These are phyloP conservation scores for Oreocharis arfaki DNA, from an alignment of 2,113 vertebrate genomes.

Conservation along the genomic window DNA sequence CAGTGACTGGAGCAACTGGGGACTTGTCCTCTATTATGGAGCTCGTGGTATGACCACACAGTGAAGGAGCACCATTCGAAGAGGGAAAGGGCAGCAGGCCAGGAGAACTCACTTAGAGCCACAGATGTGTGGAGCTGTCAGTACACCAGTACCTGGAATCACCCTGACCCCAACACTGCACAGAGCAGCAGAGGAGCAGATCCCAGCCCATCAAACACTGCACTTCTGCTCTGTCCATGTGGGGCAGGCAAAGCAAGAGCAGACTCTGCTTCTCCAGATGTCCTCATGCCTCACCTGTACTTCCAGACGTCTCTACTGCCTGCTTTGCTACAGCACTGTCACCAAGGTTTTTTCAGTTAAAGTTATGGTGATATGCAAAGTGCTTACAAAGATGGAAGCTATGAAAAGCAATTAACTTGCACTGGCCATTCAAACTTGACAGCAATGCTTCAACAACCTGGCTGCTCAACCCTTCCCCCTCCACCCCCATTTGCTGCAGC, in stretches of 20 bases:
- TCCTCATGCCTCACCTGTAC: not conserved
- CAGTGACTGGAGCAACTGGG: not conserved
- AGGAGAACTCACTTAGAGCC: not conserved
- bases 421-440: not conserved
- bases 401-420: not conserved
- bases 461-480: not conserved
- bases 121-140: not conserved
- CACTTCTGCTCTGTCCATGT: not conserved
- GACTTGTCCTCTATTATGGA: not conserved
- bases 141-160: not conserved
- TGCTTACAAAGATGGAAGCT: not conserved
- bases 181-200: not conserved
- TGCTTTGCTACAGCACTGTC: not conserved
- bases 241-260: not conserved
- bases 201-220: not conserved
- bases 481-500: not conserved
- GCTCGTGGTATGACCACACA: not conserved
- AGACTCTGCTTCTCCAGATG: not conserved
- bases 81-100: not conserved
- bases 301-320: not conserved
- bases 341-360: not conserved
- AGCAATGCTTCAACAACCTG: not conserved
- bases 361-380: not conserved
- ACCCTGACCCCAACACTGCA: fast-evolving
- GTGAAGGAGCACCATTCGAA: fast-evolving